A percentile compares a stretch with the other conserved stretches of the same genome.
Conservation (phyloP, 2,888 invertebrate genomes). For the Hypomecis atomaria region DNA sequence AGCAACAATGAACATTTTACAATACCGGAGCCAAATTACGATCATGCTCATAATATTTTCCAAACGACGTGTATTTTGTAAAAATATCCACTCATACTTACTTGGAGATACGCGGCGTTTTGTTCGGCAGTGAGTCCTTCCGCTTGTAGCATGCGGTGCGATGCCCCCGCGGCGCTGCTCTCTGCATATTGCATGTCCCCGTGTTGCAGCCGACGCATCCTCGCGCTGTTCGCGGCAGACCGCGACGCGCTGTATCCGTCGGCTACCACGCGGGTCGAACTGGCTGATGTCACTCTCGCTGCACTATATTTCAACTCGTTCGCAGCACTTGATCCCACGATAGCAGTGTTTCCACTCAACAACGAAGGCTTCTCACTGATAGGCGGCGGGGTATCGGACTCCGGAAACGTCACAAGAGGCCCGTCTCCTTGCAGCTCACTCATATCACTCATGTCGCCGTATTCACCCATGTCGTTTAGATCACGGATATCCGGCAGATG, state of each 20-base stretch:
- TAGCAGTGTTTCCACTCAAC: constrained; percentile 72
- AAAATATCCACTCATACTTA: constrained; percentile 62
- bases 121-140: constrained; percentile 95
- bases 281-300: constrained; percentile 91
- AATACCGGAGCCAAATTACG: not conserved
- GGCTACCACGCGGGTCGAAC: constrained; percentile 89
- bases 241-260: constrained; percentile 92
- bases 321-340: constrained; percentile 75
- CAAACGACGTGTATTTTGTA: not conserved
- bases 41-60: not conserved
- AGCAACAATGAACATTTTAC: not conserved
- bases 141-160: constrained; percentile 91
- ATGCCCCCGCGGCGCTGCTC: constrained; percentile 90
- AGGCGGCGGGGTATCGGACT: constrained; percentile 89
- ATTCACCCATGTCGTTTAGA: constrained; percentile 77
- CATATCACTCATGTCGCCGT: constrained; percentile 81
- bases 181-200: constrained; percentile 93
- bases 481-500: constrained; percentile 79
- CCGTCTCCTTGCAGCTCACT: constrained; percentile 80
- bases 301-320: constrained; percentile 93
- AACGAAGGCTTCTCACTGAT: constrained; percentile 74
- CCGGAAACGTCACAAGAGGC: constrained; percentile 92
- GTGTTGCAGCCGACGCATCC: constrained; percentile 87
- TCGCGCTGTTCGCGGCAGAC: constrained; percentile 77
- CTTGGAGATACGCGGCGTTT: constrained; percentile 92